Percentiles rank a stretch among this genome's conserved stretches.
phyloP scores from a whole-genome alignment of 1,140 invertebrate species.

The Dendrolimus punctatus region DNA sequence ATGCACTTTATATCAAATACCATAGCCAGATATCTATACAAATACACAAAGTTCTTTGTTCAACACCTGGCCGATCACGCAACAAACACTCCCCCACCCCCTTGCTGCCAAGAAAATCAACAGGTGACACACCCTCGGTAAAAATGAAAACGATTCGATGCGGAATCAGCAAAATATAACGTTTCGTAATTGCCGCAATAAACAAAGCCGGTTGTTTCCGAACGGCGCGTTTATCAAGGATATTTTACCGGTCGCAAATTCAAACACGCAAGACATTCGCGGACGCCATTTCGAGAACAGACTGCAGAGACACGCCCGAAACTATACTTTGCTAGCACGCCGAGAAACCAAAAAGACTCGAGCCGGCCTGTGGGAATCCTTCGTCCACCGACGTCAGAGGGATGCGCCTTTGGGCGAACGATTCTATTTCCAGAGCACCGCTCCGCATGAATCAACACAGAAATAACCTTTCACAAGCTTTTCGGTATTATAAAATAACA shows the following conservation, averaged over 20 bases:
- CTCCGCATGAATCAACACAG: constrained; percentile 68
- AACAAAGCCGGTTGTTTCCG: constrained; percentile 16
- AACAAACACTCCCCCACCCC: constrained; percentile 19
- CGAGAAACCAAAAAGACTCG: constrained; percentile 21
- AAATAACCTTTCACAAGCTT: constrained; percentile 68
- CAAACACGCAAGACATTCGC: constrained; percentile 54
- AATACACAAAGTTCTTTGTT: constrained; percentile 3
- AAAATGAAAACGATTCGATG: constrained; percentile 15
- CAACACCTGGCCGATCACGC: constrained; percentile 32
- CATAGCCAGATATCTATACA: constrained; percentile 9
- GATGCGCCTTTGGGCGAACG: constrained; percentile 56
- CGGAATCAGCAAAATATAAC: constrained; percentile 7
- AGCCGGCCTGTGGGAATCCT: constrained; percentile 46
- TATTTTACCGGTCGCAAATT: constrained; percentile 65
- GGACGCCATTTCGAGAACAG: constrained; percentile 65
- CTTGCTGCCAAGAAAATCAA: constrained; percentile 31
- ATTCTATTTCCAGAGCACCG: constrained; percentile 68
- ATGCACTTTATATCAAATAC: constrained; percentile 26
- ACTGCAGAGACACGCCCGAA: constrained; percentile 54
- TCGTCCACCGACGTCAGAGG: constrained; percentile 32
- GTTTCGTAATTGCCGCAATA: constrained; percentile 3
- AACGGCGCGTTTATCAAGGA: constrained; percentile 25
- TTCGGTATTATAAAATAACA: constrained; percentile 50
- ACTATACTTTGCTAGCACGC: constrained; percentile 16
- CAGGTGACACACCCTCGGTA: constrained; percentile 63